Base-by-base conservation (phyloP, 2,888 invertebrate species). In the Diplolepis rosae region DNA sequence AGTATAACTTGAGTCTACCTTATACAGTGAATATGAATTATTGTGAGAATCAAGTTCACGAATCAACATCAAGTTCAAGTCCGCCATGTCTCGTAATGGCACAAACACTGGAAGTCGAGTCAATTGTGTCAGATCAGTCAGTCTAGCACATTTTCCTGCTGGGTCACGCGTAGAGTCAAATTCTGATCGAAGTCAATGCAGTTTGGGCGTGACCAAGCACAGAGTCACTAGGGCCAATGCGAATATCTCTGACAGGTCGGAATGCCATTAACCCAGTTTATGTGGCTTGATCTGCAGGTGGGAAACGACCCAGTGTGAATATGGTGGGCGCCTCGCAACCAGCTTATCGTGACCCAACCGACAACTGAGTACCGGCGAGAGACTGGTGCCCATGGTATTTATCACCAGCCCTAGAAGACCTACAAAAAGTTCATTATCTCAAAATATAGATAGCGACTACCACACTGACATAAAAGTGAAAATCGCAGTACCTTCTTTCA, bases 241-340 rank as follows among this genome's bases (percentile, higher is more conserved):
- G 81, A 85, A 83, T 79, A 84, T 75, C 80, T 84, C 83, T 82
- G 80, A 85, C 83, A 83, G 83, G 82, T 85, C 85, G 86, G 87
- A 87, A 86, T 81, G 89, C 89, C 87, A 88, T 88, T 88, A 89
- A 88, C 89, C 88, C 87, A 87, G 88, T 88, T 89, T 88, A 85
- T 89, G 88, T 89, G 89, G 88, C 88, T 89, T 89, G 88, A 83
- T 89, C 89, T 88, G 87, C 89, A 89, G 89, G 89, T 89, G 86
- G 84, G 87, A 87, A 86, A 84, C 82, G 82, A 84, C 85, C 84
- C 85, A 84, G 85, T 86, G 85, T 84, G 85, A 87, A 82, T 87
- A 85, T 87, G 87, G 85, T 80, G 86, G 87, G 84, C 84, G 85
- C 84, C 87, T 86, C 85, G 83, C 86, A 85, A 85, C 84, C 84